Conservation (phyloP, 2,797 vertebrate genomes). For the Poecilia picta region DNA sequence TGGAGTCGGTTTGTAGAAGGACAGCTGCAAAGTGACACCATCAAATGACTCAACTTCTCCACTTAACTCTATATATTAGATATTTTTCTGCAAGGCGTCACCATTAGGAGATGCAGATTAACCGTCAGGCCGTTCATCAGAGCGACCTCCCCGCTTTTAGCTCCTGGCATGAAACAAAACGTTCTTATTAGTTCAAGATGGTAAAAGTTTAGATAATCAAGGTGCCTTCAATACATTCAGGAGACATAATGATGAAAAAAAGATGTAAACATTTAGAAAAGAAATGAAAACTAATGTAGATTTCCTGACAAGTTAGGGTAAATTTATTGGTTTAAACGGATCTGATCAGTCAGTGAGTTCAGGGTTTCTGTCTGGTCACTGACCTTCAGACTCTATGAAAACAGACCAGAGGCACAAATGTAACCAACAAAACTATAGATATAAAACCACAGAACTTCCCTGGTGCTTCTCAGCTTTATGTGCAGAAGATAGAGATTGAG, state of each 20-base stretch:
- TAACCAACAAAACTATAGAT: too few species aligned
- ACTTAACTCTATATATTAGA: neutral
- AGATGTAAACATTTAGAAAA: neutral
- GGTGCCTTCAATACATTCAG: neutral
- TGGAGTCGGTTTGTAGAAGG: constrained; percentile 93
- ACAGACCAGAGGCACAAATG: too few species aligned
- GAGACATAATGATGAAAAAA: neutral
- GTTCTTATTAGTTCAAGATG: neutral
- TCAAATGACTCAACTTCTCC: neutral
- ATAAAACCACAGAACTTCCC: too few species aligned
- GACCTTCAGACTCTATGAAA: neutral
- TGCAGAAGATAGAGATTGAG: too few species aligned
- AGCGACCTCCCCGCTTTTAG: constrained; percentile 87
- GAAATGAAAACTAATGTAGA: neutral
- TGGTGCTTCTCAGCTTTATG: too few species aligned
- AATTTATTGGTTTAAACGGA: neutral
- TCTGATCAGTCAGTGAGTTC: neutral
- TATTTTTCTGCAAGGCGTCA: constrained; percentile 51
- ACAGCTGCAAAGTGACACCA: constrained; percentile 78
- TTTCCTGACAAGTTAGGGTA: neutral
- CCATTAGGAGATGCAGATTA: constrained; percentile 94
- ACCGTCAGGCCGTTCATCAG: constrained; percentile 95
- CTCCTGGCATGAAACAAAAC: constrained; percentile 80
- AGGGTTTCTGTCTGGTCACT: neutral
- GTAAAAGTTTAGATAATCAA: neutral